Evolutionary conservation across 2,888 invertebrate species (phyloP), one percentile per base, ranked within the genome.

Genomic region (Napeogenes sylphis): DNA sequence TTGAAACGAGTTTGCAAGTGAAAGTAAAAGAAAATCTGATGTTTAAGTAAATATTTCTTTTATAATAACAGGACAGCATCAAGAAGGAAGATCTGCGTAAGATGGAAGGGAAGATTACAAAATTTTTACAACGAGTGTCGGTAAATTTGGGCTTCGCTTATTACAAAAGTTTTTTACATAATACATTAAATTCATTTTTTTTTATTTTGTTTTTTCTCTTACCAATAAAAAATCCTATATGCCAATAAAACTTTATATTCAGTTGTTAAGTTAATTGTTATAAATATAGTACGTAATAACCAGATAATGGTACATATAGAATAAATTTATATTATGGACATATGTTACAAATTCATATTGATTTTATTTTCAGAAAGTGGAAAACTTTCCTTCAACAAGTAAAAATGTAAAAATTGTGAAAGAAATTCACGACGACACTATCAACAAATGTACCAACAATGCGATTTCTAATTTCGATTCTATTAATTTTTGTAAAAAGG

Each of bases 91-190:
- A 86, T 66, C 73, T 86, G 13, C 81, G 77, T 67, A 45, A 70
- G 13, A 85, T 85, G 79, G 84, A 86, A 72, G 73, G 84, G n/a
- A 85, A 84, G 55, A 77, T 86, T 35, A 73, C 72, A 13, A 83
- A 79, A 72, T 73, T 83, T 12, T 72, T 85, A 38, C 74, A 78
- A 68, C 75, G 73, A 32, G 67, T 72, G 63, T 68, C 82, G 74
- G 87, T 89, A 66, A 80, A 51, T 51, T 30, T 2, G 10, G 42
- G 2, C 42, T 42, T 10, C 12, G 0, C 3, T 42, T 30, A 51
- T 0, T 51, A 51, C 2, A 51, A 51, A 8, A 2, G 12, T 30
- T 51, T 51, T 47, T n/a, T 8, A 47, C 47, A 47, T 47, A 13
- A n/a, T n/a, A 12, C 12, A 46, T 6, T 47, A 51, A 30, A 30